Evolutionary conservation across 2,113 vertebrate genomes (phyloP).

Genomic region (Cryptomyrus ogoouensis): DNA sequence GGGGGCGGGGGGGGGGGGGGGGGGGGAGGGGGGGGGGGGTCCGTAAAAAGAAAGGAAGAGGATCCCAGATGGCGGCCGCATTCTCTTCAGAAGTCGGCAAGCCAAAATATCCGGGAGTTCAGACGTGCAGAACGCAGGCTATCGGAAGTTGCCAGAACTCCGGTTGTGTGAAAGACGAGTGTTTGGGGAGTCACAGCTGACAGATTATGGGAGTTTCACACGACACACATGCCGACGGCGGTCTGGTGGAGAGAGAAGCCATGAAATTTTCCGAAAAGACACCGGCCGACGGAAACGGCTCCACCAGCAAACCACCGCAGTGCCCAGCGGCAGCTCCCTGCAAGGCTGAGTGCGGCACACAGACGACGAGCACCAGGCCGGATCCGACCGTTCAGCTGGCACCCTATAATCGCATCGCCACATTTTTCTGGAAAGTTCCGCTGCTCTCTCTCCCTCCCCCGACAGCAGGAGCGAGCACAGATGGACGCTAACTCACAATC

Average conservation of each 20-base stretch:
- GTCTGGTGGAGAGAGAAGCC: slow-evolving; percentile 31
- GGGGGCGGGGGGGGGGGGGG: not conserved
- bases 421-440: slow-evolving; percentile 49
- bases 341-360: not conserved
- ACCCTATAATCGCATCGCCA: not conserved
- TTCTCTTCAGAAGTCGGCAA: slow-evolving; percentile 9
- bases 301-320: not conserved
- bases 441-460: slow-evolving; percentile 71
- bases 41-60: not conserved
- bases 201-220: slow-evolving; percentile 34
- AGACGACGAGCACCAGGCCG: not conserved
- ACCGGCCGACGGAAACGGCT: not conserved
- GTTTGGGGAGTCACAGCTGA: slow-evolving; percentile 32
- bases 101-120: slow-evolving; percentile 5
- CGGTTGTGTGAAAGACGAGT: slow-evolving; percentile 34
- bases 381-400: not conserved
- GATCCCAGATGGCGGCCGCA: not conserved
- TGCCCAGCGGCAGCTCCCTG: not conserved
- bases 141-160: slow-evolving; percentile 28
- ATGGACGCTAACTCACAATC: slow-evolving; percentile 29
- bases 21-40: no score
- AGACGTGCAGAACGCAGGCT: slow-evolving; percentile 13
- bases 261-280: slow-evolving; percentile 3
- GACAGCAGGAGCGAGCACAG: slow-evolving; percentile 20
- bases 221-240: slow-evolving; percentile 20